Conservation (phyloP, 2,113 vertebrate genomes). For the Hypanus sabinus region DNA sequence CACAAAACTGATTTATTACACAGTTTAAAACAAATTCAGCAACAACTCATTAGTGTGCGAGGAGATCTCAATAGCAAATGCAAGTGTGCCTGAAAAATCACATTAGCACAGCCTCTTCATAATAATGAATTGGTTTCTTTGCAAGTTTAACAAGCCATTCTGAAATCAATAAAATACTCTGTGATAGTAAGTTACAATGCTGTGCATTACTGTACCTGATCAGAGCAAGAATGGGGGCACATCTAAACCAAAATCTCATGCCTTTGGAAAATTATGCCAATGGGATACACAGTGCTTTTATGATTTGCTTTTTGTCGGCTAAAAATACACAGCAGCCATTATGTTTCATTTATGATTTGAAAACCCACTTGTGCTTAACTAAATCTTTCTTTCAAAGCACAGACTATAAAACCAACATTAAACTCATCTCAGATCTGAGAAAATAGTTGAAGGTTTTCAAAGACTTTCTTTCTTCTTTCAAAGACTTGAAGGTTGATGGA, state of each 20-base stretch:
- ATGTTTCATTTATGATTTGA: neutral
- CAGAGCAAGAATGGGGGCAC: neutral
- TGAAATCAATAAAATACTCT: neutral
- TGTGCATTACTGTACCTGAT: neutral
- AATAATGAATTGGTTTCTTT: neutral
- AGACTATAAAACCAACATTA: neutral
- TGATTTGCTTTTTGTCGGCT: too few relatives aligned
- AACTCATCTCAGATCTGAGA: neutral
- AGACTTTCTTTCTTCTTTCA: too few relatives aligned
- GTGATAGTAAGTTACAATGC: neutral
- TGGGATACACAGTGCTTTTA: neutral
- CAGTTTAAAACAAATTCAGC: neutral
- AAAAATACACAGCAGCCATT: neutral
- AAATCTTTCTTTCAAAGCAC: neutral
- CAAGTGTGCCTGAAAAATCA: neutral
- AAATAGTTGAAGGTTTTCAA: too few relatives aligned
- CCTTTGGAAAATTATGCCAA: neutral
- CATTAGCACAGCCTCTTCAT: neutral
- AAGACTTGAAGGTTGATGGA: neutral
- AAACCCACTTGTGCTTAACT: neutral
- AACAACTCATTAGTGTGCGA: neutral
- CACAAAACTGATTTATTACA: conserved; percentile 9
- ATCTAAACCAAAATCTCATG: neutral
- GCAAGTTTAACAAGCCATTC: neutral
- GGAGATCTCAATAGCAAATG: neutral